phyloP scores from a whole-genome alignment of 2,888 invertebrate genomes.

The Vesta saturnalis region DNA sequence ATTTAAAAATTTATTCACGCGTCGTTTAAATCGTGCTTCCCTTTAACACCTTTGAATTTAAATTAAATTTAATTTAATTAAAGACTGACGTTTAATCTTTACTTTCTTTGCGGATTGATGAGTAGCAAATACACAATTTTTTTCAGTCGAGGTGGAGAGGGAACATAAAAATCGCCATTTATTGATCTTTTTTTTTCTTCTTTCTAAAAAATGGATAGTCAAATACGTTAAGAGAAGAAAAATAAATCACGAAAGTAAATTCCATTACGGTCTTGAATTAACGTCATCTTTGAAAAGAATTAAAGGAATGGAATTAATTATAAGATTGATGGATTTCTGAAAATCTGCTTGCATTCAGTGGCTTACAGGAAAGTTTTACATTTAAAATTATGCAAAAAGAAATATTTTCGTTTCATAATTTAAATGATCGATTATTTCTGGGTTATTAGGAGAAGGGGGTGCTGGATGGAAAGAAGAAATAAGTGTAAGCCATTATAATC shows the following conservation, averaged over 20 bases:
- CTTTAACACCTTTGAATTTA: constrained; percentile 35
- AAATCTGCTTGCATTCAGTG: constrained; percentile 49
- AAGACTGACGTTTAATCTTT: constrained; percentile 31
- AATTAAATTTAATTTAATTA: constrained; percentile 34
- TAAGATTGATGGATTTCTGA: constrained; percentile 63
- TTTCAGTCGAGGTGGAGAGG: not conserved
- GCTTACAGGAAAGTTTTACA: constrained; percentile 38
- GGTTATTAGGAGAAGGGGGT: constrained; percentile 18
- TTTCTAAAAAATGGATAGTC: constrained; percentile 10
- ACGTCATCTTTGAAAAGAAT: constrained; percentile 64
- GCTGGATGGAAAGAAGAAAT: constrained; percentile 27
- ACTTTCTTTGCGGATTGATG: constrained; percentile 18
- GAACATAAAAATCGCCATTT: too few relatives aligned
- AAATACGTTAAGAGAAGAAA: constrained; percentile 42
- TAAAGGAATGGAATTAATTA: constrained; percentile 65
- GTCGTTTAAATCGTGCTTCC: constrained; percentile 33
- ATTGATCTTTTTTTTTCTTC: not conserved
- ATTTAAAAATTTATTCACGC: constrained; percentile 36
- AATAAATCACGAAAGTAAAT: constrained; percentile 59
- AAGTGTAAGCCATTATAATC: constrained; percentile 17
- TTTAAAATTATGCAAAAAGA: constrained; percentile 41
- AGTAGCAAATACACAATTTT: constrained; percentile 10
- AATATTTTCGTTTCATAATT: constrained; percentile 40
- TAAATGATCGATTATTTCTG: constrained; percentile 38
- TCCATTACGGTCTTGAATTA: constrained; percentile 62